These are phyloP conservation scores for Bombus pascuorum DNA, from an alignment of 1,140 invertebrate species.

Conservation along the genomic window DNA sequence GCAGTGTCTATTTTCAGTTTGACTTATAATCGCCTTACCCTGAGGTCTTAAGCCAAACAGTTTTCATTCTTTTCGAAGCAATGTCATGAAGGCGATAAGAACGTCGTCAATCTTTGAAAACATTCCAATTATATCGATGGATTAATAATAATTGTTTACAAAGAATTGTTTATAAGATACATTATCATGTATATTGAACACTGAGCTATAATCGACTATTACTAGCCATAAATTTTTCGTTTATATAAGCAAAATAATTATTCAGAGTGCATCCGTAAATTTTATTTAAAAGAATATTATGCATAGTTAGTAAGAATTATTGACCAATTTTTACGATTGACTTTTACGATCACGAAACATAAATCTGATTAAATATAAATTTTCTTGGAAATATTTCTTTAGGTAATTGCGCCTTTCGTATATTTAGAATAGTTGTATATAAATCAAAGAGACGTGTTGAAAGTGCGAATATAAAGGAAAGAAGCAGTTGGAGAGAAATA, in stretches of 20 bases:
- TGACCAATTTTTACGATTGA: neutral
- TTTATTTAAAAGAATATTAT: neutral
- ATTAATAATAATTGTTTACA: conserved; percentile 41
- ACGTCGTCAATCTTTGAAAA: conserved; percentile 1
- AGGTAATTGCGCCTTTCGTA: neutral
- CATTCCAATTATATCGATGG: conserved; percentile 24
- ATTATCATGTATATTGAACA: neutral
- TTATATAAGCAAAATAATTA: neutral
- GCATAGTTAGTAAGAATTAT: neutral
- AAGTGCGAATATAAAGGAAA: neutral
- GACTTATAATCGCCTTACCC: conserved; percentile 15
- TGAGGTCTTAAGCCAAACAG: conserved; percentile 32
- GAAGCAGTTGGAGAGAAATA: neutral
- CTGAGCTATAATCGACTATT: neutral
- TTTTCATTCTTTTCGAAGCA: conserved; percentile 32
- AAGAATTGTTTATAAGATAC: conserved; percentile 12
- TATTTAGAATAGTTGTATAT: neutral
- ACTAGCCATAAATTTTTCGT: neutral
- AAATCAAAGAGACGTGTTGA: neutral
- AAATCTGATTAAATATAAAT: neutral
- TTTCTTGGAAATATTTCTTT: neutral
- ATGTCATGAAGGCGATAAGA: conserved; percentile 12
- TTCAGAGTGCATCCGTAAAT: neutral
- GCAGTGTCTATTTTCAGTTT: conserved; percentile 35
- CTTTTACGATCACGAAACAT: neutral